Evolutionary conservation across 2,113 vertebrate species (phyloP).

Genomic region (Heliornis fulica): DNA sequence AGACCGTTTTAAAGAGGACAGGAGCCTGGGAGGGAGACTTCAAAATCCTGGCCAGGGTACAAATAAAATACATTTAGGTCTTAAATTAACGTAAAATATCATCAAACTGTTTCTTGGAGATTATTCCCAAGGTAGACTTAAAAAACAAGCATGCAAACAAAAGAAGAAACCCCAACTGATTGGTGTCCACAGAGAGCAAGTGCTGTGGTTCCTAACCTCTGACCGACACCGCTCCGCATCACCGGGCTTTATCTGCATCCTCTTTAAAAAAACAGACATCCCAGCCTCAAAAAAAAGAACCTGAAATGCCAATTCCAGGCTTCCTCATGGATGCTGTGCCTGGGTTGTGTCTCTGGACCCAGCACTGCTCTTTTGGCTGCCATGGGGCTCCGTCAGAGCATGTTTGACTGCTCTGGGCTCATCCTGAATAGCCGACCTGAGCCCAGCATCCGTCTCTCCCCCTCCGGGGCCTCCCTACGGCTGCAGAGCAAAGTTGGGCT

Average conservation of each 20-base stretch:
- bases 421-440: neutral
- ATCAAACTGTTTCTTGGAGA: constrained; percentile 49
- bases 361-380: neutral
- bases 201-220: neutral
- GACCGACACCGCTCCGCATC: neutral
- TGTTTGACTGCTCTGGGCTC: neutral
- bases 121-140: constrained; percentile 51
- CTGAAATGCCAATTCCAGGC: neutral
- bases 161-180: neutral
- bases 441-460: neutral
- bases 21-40: constrained; percentile 57
- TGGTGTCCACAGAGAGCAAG: constrained; percentile 28
- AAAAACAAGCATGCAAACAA: constrained; percentile 43
- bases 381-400: rapidly evolving
- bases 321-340: rapidly evolving
- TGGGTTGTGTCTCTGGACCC: neutral
- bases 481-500: neutral
- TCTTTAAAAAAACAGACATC: neutral
- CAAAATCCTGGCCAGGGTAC: constrained; percentile 67
- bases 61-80: constrained; percentile 68
- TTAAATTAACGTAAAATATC: constrained; percentile 65
- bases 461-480: neutral
- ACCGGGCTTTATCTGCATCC: neutral
- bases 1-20: constrained; percentile 46
- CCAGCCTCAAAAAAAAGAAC: neutral